These are phyloP conservation scores for Hyphantria cunea DNA, from an alignment of 1,140 invertebrate genomes.

Conservation along the genomic window DNA sequence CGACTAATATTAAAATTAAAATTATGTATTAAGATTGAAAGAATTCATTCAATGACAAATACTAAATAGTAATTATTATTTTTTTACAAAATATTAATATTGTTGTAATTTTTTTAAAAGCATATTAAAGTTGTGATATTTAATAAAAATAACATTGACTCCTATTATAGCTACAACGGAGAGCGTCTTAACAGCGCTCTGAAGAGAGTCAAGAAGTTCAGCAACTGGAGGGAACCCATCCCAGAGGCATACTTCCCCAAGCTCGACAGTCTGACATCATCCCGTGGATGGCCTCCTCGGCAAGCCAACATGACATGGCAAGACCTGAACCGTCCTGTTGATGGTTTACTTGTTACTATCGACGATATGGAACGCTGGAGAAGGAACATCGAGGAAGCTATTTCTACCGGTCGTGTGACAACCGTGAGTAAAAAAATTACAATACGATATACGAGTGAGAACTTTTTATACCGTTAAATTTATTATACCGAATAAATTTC, in stretches of 20 bases:
- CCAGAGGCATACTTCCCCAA: slow-evolving; percentile 84
- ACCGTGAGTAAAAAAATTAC: slow-evolving; percentile 40
- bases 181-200: slow-evolving; percentile 83
- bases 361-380: slow-evolving; percentile 83
- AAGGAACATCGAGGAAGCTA: slow-evolving; percentile 83
- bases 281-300: slow-evolving; percentile 81
- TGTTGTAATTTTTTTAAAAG: too few relatives aligned
- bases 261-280: slow-evolving; percentile 82
- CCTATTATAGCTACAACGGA: slow-evolving; percentile 80
- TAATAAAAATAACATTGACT: not conserved
- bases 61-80: too few relatives aligned
- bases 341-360: slow-evolving; percentile 81
- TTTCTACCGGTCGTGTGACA: slow-evolving; percentile 80
- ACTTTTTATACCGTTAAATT: too few relatives aligned
- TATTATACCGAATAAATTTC: too few relatives aligned
- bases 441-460: not conserved
- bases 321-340: slow-evolving; percentile 80
- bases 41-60: too few relatives aligned
- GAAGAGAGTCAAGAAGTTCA: slow-evolving; percentile 78
- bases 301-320: slow-evolving; percentile 75
- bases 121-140: too few relatives aligned
- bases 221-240: slow-evolving; percentile 80
- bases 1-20: too few relatives aligned
- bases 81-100: too few relatives aligned
- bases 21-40: too few relatives aligned